These are phyloP conservation scores for Podarcis raffonei DNA, from an alignment of 2,113 vertebrate genomes.

Conservation along the genomic window DNA sequence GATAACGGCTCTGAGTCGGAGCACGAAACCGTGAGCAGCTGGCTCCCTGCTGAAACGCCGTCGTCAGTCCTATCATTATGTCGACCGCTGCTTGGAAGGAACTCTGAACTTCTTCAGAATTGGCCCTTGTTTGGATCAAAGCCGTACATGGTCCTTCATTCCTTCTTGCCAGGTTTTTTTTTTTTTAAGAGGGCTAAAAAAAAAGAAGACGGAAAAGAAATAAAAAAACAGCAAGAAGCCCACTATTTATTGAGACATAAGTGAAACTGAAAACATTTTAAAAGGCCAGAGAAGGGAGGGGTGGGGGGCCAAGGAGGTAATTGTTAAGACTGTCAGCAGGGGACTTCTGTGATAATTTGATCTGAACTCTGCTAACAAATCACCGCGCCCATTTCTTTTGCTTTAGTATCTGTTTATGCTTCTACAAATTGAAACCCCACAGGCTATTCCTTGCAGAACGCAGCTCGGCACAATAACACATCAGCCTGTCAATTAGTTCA, in stretches of 20 bases:
- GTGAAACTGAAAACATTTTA: slow-evolving; percentile 89
- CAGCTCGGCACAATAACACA: slow-evolving; percentile 82
- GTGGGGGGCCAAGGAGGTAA: slow-evolving; percentile 74
- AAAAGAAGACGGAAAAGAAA: not conserved
- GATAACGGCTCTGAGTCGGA: not conserved
- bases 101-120: not conserved
- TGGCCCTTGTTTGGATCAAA: not conserved
- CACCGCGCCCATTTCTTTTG: slow-evolving; percentile 89
- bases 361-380: slow-evolving; percentile 98
- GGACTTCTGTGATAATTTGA: slow-evolving; percentile 97
- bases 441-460: slow-evolving; percentile 82
- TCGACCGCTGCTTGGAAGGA: not conserved
- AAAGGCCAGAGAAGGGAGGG: slow-evolving; percentile 71
- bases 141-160: not conserved
- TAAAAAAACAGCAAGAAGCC: slow-evolving; percentile 76
- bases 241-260: slow-evolving; percentile 86
- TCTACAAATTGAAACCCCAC: slow-evolving; percentile 99
- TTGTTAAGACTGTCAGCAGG: slow-evolving; percentile 91
- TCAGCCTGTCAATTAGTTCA: slow-evolving; percentile 96
- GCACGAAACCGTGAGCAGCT: not conserved
- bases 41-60: not conserved
- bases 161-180: not conserved
- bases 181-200: too few species aligned
- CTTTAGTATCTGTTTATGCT: slow-evolving; percentile 99
- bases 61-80: not conserved